Conservation (phyloP, 1,140 invertebrate species). For the Lepidostoma basale region DNA sequence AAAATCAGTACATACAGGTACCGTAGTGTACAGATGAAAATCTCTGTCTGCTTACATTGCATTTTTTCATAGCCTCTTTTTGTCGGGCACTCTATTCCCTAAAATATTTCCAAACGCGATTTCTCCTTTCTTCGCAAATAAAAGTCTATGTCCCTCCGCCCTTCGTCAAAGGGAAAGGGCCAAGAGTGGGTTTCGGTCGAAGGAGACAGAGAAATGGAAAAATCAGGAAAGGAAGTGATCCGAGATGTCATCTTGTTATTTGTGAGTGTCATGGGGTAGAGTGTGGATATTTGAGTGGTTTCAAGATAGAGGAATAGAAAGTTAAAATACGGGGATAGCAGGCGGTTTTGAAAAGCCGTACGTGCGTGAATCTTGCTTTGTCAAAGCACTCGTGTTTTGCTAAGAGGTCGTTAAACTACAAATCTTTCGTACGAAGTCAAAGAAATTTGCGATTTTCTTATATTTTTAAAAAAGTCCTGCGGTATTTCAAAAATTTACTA, state of each 20-base stretch:
- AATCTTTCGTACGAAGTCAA: no score
- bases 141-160: neutral
- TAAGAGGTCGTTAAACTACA: no score
- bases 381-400: no score
- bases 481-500: no score
- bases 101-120: neutral
- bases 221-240: slow-evolving; percentile 14
- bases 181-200: no score
- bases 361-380: neutral
- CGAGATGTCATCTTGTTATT: slow-evolving; percentile 22
- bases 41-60: no score
- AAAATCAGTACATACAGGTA: no score
- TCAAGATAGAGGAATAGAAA: slow-evolving; percentile 6
- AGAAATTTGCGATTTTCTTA: no score
- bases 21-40: no score
- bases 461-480: no score
- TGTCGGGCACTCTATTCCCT: no score
- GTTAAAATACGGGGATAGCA: neutral
- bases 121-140: neutral
- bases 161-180: neutral
- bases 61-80: no score
- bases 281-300: neutral
- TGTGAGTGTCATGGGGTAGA: neutral
- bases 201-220: neutral
- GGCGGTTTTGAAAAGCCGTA: neutral